phyloP scores from a whole-genome alignment of 1,140 invertebrate genomes.

The Pollicipes pollicipes region DNA sequence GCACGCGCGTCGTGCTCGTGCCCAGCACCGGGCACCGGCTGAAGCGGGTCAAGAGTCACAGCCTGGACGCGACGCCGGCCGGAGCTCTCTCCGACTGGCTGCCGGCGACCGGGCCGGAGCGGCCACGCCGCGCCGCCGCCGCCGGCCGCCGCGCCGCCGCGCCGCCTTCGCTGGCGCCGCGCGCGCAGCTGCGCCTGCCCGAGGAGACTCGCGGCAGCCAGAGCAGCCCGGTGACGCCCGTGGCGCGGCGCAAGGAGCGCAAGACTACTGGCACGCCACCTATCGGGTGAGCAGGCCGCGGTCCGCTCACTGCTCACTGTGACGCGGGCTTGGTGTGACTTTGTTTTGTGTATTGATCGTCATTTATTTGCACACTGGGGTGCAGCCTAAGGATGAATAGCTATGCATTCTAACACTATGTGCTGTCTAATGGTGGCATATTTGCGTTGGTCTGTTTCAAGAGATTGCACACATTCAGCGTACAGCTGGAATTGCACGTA shows the following conservation, averaged over 20 bases:
- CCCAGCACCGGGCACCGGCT: background rate
- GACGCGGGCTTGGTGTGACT: too few species aligned
- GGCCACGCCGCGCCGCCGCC: background rate
- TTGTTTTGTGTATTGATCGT: too few species aligned
- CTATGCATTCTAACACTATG: too few species aligned
- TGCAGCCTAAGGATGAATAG: too few species aligned
- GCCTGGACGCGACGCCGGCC: background rate
- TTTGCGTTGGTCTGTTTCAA: too few species aligned
- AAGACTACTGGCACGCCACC: background rate
- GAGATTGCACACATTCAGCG: too few species aligned
- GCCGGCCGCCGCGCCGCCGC: background rate
- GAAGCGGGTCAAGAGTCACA: slow-evolving; percentile 1
- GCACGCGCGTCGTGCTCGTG: background rate
- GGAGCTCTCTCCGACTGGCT: background rate
- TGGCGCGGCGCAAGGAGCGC: background rate
- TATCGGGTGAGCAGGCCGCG: background rate
- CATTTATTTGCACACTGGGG: too few species aligned
- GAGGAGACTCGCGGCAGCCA: slow-evolving; percentile 23
- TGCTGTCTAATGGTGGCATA: too few species aligned
- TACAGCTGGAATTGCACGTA: too few species aligned
- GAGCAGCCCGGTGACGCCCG: slow-evolving; percentile 37
- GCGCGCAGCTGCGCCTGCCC: background rate
- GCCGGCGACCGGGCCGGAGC: background rate
- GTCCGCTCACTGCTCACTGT: too few species aligned
- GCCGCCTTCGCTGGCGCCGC: background rate